A percentile compares a stretch with the other conserved stretches of the same genome.
Conservation (phyloP, 1,140 invertebrate genomes). For the Formica exsecta region DNA sequence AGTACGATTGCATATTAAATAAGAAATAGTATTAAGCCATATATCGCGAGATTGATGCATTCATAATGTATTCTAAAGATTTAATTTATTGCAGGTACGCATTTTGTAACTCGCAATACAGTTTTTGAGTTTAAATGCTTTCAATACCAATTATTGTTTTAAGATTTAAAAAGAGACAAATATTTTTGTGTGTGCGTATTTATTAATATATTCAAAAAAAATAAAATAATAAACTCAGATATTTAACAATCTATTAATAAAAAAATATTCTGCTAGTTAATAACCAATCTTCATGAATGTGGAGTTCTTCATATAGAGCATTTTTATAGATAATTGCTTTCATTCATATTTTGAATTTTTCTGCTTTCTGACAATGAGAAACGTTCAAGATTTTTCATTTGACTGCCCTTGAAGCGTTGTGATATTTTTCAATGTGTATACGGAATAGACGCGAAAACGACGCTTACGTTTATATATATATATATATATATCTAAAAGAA, state of each 20-base stretch:
- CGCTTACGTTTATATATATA: conserved; percentile 16
- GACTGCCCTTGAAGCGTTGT: background rate
- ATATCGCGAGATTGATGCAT: conserved; percentile 26
- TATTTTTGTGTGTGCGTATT: too few relatives aligned
- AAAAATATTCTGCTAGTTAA: background rate
- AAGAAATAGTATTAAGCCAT: conserved; percentile 47
- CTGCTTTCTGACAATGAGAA: background rate
- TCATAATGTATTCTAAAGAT: conserved; percentile 21
- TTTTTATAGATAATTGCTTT: background rate
- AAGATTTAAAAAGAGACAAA: background rate
- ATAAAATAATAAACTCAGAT: background rate
- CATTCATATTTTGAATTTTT: background rate
- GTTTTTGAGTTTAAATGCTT: conserved; percentile 20
- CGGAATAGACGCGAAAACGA: background rate
- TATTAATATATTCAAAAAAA: background rate
- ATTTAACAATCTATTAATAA: background rate
- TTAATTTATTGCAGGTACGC: background rate
- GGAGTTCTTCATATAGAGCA: background rate
- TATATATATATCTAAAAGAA: background rate
- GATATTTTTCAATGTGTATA: background rate
- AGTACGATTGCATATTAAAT: conserved; percentile 37
- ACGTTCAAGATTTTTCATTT: background rate
- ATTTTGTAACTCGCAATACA: conserved; percentile 19
- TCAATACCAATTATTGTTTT: background rate
- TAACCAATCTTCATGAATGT: background rate